These are phyloP conservation scores for Enhydra lutris DNA, from an alignment of 2,113 vertebrate genomes.

Conservation along the genomic window DNA sequence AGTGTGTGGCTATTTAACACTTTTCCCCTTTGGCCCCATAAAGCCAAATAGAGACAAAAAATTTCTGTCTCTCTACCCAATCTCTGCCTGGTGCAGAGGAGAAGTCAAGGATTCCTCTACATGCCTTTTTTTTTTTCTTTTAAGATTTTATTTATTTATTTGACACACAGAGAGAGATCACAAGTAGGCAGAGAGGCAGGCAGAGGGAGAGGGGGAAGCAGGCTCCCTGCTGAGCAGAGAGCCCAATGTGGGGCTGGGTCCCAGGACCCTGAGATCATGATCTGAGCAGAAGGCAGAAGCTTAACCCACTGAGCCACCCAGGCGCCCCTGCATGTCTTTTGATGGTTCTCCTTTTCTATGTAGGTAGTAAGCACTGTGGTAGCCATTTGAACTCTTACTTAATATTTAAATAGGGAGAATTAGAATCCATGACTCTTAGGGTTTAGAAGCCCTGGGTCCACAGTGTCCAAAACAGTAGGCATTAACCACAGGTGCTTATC, in stretches of 20 bases:
- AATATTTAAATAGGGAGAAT: background rate
- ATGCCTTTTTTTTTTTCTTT: background rate
- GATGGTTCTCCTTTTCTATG: background rate
- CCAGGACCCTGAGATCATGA: too few species aligned
- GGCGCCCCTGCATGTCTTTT: background rate
- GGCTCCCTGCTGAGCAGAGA: too few species aligned
- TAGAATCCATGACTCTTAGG: background rate
- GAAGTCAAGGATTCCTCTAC: background rate
- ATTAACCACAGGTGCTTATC: background rate
- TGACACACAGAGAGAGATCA: too few species aligned
- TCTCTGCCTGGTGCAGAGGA: background rate
- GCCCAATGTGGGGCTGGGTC: too few species aligned
- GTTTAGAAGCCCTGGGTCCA: background rate
- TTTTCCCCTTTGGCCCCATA: background rate
- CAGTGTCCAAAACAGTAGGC: background rate
- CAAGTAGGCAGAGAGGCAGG: too few species aligned
- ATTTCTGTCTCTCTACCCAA: background rate
- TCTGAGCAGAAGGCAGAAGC: too few species aligned
- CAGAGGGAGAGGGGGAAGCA: too few species aligned
- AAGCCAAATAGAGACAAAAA: background rate
- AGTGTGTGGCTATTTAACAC: background rate
- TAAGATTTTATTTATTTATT: too few species aligned
- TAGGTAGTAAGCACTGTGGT: background rate
- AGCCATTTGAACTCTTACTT: background rate
- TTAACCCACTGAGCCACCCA: too few species aligned